Base-by-base conservation (phyloP, 2,113 vertebrate genomes). In the Muntiacus muntjak region DNA sequence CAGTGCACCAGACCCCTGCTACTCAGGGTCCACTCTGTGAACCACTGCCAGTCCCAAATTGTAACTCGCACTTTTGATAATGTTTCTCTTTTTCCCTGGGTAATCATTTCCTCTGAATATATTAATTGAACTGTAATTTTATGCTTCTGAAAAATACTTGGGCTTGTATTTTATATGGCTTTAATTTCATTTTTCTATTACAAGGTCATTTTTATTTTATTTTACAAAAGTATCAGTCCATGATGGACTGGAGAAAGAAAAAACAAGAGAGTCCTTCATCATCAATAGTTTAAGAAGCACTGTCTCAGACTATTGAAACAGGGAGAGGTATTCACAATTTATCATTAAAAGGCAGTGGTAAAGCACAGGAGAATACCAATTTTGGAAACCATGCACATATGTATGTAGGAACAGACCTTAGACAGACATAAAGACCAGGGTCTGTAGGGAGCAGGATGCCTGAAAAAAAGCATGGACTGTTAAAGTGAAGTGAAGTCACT, bases 151-250 rank as follows among this genome's bases (percentile, higher is more conserved):
- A 95, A 94, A 96, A 86, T 9, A 91, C 21, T 14, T 90, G 25
- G 40, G 28, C 17, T 86, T 92, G 5, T 64, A 86, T 62, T 57
- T 96, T 89, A 12, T 43, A 9, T 40, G n/a, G 47, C 23, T 67
- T 94, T 81, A 74, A 76, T 91, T 78, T 97, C 23, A 88, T 52
- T 81, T 92, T 93, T 81, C 36, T 89, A 76, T 78, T 50, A 92
- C 33, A 93, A 95, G 36, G 45, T 86, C 30, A 57, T 90, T 91
- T 89, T 94, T 45, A 74, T 95, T 81, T 79, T 52, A 87, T 90
- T 94, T 90, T 87, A 91, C 14, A 78, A 90, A 95, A 86, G 14
- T 58, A 74, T 91, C 3, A 64, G 5, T 81, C 55, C 33, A 28
- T 30, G 17, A 79, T n/a, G 15, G n/a, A 45, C 16, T 89, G 17